Conservation (phyloP, 2,888 invertebrate species). For the Drosophila koepferae region DNA sequence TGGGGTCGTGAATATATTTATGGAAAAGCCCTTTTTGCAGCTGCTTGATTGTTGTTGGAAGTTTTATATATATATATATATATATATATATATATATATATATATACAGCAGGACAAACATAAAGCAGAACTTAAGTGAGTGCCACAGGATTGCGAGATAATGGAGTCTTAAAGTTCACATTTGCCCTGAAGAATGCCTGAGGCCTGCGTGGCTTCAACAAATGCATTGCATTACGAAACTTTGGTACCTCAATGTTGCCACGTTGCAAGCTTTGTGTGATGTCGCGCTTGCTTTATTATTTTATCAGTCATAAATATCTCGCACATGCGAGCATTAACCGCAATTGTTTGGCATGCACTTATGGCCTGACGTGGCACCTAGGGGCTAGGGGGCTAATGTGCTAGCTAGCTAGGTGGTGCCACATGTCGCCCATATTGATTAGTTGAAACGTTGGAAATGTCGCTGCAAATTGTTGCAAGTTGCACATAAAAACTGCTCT, state of each 20-base stretch:
- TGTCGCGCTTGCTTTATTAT: conserved; percentile 63
- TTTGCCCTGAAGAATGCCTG: neutral
- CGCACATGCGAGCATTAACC: conserved; percentile 75
- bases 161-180: conserved; percentile 12
- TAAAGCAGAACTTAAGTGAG: conserved; percentile 19
- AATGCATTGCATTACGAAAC: conserved; percentile 11
- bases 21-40: conserved; percentile 43
- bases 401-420: neutral
- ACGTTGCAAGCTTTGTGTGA: conserved; percentile 16
- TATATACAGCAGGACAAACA: conserved; percentile 5
- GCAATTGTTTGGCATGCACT: conserved; percentile 76
- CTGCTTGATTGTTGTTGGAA: neutral
- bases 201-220: neutral
- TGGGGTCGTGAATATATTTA: conserved; percentile 44
- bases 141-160: conserved; percentile 23
- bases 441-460: conserved; percentile 76
- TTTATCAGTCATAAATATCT: conserved; percentile 79
- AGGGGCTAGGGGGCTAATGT: no score
- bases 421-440: conserved; percentile 74
- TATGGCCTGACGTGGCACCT: conserved; percentile 57
- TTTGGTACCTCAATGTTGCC: conserved; percentile 21
- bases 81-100: no score
- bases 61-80: no score
- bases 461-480: conserved; percentile 75
- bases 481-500: conserved; percentile 49